phyloP scores from a whole-genome alignment of 2,797 vertebrate genomes.

The Pseudopleuronectes americanus region DNA sequence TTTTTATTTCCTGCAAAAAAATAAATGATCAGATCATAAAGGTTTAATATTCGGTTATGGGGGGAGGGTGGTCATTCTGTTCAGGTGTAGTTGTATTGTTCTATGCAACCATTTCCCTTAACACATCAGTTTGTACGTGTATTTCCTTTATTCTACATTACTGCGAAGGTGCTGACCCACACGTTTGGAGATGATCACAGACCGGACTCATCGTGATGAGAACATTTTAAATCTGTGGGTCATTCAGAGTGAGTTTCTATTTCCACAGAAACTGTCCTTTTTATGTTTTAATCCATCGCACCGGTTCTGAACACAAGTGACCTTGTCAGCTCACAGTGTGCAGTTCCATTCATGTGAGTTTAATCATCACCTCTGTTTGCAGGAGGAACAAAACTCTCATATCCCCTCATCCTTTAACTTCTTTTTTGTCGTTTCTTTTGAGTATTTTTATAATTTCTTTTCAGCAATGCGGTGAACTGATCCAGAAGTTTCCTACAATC shows the following conservation, averaged over 20 bases:
- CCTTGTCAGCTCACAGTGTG: conserved; percentile 43
- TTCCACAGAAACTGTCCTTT: conserved; percentile 21
- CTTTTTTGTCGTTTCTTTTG: conserved; percentile 5
- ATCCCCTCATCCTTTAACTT: conserved; percentile 9
- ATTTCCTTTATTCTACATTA: not conserved
- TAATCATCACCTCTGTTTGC: conserved; percentile 35
- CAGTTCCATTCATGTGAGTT: conserved; percentile 16
- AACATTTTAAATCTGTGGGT: no score
- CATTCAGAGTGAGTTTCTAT: not conserved
- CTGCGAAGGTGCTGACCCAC: not conserved
- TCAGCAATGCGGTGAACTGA: conserved; percentile 43
- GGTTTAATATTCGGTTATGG: conserved; percentile 19
- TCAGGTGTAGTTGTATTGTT: conserved; percentile 28
- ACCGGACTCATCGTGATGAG: no score
- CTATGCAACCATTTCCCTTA: conserved; percentile 73
- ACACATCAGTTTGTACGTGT: not conserved
- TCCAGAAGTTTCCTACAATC: conserved; percentile 54
- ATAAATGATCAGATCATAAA: conserved; percentile 19
- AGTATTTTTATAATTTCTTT: conserved; percentile 15
- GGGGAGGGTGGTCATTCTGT: not conserved
- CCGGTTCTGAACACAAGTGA: conserved; percentile 61
- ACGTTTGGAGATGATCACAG: no score
- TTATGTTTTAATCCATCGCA: not conserved
- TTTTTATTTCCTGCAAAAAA: conserved; percentile 15
- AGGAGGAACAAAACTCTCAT: conserved; percentile 14